Percentiles rank a stretch among this genome's conserved stretches.
Evolutionary conservation across 1,140 invertebrate genomes (phyloP).

Genomic region (Zaprionus tsacasi): DNA sequence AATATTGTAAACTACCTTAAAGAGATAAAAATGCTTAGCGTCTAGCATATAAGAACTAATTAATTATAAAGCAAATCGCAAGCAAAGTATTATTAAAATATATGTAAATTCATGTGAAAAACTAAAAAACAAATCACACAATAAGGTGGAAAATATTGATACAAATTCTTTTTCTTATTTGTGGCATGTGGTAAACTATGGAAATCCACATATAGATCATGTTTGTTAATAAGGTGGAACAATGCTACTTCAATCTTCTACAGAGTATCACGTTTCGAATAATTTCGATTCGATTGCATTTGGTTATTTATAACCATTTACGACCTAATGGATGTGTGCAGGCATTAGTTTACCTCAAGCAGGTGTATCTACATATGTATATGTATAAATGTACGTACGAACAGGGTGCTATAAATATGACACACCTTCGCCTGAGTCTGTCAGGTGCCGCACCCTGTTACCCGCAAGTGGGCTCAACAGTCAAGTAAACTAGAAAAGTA

Average conservation of each 20-base stretch:
- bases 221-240: slow-evolving; percentile 4
- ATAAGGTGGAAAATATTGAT: slow-evolving; percentile 10
- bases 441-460: slow-evolving; percentile 7
- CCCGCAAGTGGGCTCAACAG: slow-evolving; percentile 18
- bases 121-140: slow-evolving; percentile 39
- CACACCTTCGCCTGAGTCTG: slow-evolving; percentile 15
- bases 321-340: slow-evolving; percentile 12
- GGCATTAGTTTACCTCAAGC: slow-evolving; percentile 4
- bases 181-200: slow-evolving; percentile 14
- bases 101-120: slow-evolving; percentile 60
- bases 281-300: background rate
- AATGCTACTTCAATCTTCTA: slow-evolving; percentile 4
- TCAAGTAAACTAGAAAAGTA: slow-evolving; percentile 20
- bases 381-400: background rate
- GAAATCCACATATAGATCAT: background rate
- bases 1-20: slow-evolving; percentile 62
- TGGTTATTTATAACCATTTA: too few species aligned
- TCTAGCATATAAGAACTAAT: slow-evolving; percentile 50
- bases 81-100: slow-evolving; percentile 78
- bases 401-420: slow-evolving; percentile 28
- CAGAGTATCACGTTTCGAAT: background rate
- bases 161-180: slow-evolving; percentile 41
- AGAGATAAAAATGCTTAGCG: slow-evolving; percentile 39
- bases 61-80: slow-evolving; percentile 70
- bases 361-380: background rate